Conservation (phyloP, 2,888 invertebrate genomes). For the Dendrolimus houi region DNA sequence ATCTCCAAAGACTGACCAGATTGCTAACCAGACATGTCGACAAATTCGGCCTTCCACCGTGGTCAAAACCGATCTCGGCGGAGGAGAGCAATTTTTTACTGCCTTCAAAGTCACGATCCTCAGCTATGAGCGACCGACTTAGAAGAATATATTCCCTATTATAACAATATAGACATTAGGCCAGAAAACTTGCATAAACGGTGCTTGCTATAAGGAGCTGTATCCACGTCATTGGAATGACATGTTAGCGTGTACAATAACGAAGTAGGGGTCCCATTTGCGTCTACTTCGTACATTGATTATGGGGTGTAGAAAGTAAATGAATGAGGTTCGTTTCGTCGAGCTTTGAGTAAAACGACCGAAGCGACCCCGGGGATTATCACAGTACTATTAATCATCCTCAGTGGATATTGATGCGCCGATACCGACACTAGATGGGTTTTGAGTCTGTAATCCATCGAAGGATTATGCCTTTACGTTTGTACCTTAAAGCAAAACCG, state of each 20-base stretch:
- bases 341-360: conserved; percentile 30
- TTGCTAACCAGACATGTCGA: no score
- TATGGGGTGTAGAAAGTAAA: background rate
- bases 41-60: no score
- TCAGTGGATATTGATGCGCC: conserved; percentile 38
- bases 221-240: background rate
- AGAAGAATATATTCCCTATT: no score
- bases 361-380: conserved; percentile 40
- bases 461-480: conserved; percentile 21
- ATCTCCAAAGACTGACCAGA: no score
- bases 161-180: no score
- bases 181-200: no score
- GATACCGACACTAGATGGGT: conserved; percentile 21
- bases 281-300: background rate
- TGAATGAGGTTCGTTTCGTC: background rate
- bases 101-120: no score
- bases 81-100: no score
- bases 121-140: no score
- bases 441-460: conserved; percentile 32
- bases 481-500: conserved; percentile 7
- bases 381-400: conserved; percentile 53
- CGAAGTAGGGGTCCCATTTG: background rate
- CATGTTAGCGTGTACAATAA: background rate
- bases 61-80: no score
- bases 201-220: background rate